These are phyloP conservation scores for Zosterops hypoxanthus DNA, from an alignment of 2,113 vertebrate genomes.

Conservation along the genomic window DNA sequence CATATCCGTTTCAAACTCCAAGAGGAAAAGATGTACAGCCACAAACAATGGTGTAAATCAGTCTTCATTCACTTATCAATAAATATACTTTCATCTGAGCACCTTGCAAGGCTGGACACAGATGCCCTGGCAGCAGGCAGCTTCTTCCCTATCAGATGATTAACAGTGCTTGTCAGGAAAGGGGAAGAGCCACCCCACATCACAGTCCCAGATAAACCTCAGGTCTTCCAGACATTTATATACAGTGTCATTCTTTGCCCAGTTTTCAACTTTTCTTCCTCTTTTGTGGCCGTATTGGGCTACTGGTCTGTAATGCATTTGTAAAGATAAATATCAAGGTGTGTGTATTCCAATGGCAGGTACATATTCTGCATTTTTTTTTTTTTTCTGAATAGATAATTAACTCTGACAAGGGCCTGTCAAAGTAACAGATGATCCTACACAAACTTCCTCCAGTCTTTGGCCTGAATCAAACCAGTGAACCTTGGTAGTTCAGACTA, in stretches of 20 bases:
- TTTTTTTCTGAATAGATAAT: neutral
- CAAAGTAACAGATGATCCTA: neutral
- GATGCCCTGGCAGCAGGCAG: neutral
- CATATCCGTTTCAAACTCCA: neutral
- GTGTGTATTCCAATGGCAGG: neutral
- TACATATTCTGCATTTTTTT: neutral
- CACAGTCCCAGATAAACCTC: neutral
- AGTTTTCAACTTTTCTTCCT: neutral
- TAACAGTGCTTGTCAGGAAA: neutral
- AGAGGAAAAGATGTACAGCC: neutral
- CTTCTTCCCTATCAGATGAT: neutral
- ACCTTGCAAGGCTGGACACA: neutral
- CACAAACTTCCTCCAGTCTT: neutral
- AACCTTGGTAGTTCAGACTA: neutral
- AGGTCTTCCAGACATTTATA: neutral
- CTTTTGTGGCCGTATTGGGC: neutral
- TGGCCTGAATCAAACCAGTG: neutral
- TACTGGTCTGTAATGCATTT: neutral
- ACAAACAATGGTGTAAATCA: neutral
- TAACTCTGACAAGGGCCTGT: neutral
- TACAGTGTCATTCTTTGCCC: neutral
- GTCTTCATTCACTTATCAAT: neutral
- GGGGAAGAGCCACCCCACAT: neutral
- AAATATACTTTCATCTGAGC: neutral
- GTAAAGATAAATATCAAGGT: neutral